Evolutionary conservation across 2,113 vertebrate genomes (phyloP).

Genomic region (Thamnophis sirtalis): DNA sequence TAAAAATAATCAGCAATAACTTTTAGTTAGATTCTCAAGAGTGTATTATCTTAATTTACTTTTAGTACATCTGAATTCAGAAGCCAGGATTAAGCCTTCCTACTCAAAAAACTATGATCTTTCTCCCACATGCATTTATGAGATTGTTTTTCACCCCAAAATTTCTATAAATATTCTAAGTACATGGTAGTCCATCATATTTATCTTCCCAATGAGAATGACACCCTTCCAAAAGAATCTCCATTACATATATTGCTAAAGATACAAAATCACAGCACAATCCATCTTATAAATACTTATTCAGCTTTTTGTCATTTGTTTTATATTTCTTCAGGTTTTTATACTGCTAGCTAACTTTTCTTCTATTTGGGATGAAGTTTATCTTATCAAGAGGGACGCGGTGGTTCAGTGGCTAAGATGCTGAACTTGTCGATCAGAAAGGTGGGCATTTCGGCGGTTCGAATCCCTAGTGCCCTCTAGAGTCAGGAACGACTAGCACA

Average conservation of each 20-base stretch:
- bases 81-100: neutral
- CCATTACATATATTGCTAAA: neutral
- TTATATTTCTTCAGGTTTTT: neutral
- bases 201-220: neutral
- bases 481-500: too few species aligned
- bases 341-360: neutral
- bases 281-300: too few species aligned
- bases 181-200: neutral
- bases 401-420: too few species aligned
- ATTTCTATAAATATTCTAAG: neutral
- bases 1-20: slow-evolving; percentile 51
- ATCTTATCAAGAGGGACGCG: neutral
- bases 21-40: neutral
- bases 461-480: too few species aligned
- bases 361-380: neutral
- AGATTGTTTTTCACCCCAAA: neutral
- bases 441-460: too few species aligned
- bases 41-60: slow-evolving; percentile 1
- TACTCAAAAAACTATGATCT: neutral
- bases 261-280: neutral
- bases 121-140: neutral
- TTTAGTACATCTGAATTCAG: neutral
- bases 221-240: neutral
- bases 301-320: neutral
- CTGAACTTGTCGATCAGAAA: too few species aligned